Evolutionary conservation across 2,113 vertebrate genomes (phyloP), one percentile per base, ranked within the genome.

Genomic region (Mungos mungo): DNA sequence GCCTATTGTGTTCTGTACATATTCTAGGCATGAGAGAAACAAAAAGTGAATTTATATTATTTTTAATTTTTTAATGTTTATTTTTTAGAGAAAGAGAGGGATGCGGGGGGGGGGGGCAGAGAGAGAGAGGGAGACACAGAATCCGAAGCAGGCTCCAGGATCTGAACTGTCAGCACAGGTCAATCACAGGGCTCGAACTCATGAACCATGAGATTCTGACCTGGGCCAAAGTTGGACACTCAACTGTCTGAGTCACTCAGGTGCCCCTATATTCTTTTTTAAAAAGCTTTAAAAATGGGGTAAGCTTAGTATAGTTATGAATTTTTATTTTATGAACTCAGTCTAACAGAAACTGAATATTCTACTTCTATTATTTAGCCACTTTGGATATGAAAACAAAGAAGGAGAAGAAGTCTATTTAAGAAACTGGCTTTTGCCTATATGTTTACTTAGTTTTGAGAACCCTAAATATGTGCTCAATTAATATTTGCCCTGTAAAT

Each of bases 11-110:
- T 69, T 38, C 65, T 18, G 7, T 90, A 71, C 29, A 69, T 91
- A 60, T 52, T 82, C 65, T 72, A 68, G 90, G 45, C 21, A 45
- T 88, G 50, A 95, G 85, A 95, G 50, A 60, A 81, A 50, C 25
- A 83, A 84, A 82, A 97, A 91, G 21, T 60, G 54, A 94, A 83
- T 69, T 95, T 69, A 84, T 57, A 54, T 92, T 80, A 69, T 90
- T 96, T 96, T 81, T 68, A 63, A 95, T 96, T 94, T 96, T 81
- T 68, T 54, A 18, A 54, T 54, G 52, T 54, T 15, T 54, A 54
- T 18, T 54, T 54, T 54, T 54, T 52, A 15, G 52, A 52, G 52
- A 54, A 11, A 54, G 52, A 54, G 21, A 60, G 57, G 23, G 57
- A 9, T 21, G 8, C 3, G 57, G 0, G 0, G 7, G 57, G 21